Percentiles rank a stretch among this genome's conserved stretches.
Evolutionary conservation across 2,113 vertebrate genomes (phyloP).

Genomic region (Corydoras maculifer): DNA sequence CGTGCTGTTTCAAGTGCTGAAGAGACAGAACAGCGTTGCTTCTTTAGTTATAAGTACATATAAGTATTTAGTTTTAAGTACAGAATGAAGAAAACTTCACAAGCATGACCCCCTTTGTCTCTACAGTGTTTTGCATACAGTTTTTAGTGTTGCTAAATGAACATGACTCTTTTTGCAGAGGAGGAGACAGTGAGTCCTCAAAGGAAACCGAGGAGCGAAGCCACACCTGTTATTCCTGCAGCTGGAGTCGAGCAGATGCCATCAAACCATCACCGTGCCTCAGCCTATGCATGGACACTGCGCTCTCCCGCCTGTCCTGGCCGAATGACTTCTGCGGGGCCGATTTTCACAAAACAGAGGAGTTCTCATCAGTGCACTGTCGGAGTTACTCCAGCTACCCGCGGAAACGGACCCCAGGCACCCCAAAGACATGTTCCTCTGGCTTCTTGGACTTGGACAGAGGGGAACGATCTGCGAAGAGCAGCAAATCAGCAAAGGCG

Average conservation of each 20-base stretch:
- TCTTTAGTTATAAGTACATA: no score
- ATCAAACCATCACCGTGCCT: constrained; percentile 62
- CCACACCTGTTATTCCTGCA: constrained; percentile 80
- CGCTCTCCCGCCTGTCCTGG: constrained; percentile 83
- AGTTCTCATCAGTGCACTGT: constrained; percentile 74
- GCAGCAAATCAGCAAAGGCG: constrained; percentile 45
- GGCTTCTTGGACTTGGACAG: constrained; percentile 73
- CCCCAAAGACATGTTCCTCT: constrained; percentile 78
- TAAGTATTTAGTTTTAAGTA: no score
- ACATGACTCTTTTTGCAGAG: constrained; percentile 52
- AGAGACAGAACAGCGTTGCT: no score
- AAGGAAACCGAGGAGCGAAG: constrained; percentile 64
- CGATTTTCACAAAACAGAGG: constrained; percentile 68
- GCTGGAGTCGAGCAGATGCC: constrained; percentile 61
- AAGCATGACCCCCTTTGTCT: no score
- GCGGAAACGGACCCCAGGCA: constrained; percentile 80
- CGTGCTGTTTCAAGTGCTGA: no score
- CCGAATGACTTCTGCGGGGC: constrained; percentile 80
- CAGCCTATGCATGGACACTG: constrained; percentile 62
- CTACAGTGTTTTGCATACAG: no score
- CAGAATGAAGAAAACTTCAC: no score
- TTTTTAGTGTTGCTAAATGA: no score
- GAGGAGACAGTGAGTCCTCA: constrained; percentile 65
- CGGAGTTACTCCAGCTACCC: constrained; percentile 93
- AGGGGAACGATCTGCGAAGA: constrained; percentile 46